Evolutionary conservation across 1,140 invertebrate genomes (phyloP).

Genomic region (Drosophila sechellia): DNA sequence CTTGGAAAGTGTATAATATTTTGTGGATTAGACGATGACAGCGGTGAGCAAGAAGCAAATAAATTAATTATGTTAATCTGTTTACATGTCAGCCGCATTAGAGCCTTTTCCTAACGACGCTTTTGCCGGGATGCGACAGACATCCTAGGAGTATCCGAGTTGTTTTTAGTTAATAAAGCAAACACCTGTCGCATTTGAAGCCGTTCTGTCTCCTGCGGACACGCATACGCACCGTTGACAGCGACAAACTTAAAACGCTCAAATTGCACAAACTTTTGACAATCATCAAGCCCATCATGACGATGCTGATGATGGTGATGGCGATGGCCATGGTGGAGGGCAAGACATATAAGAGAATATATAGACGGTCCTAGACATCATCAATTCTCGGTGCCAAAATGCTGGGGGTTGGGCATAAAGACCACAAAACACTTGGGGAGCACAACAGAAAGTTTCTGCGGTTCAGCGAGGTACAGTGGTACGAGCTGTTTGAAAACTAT

Average conservation of each 20-base stretch:
- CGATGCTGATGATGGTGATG: conserved; percentile 28
- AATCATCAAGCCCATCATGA: conserved; percentile 44
- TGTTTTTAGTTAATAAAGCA: conserved; percentile 67
- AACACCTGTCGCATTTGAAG: conserved; percentile 72
- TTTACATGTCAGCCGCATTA: conserved; percentile 68
- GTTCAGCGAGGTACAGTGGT: conserved; percentile 48
- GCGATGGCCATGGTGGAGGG: conserved; percentile 5
- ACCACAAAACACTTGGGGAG: conserved; percentile 72
- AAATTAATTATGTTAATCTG: conserved; percentile 83
- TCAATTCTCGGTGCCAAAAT: conserved; percentile 50
- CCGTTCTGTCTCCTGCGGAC: conserved; percentile 12
- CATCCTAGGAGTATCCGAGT: not conserved
- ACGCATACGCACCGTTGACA: conserved; percentile 55
- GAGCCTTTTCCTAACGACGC: conserved; percentile 1
- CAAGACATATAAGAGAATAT: not conserved
- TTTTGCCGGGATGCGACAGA: not conserved
- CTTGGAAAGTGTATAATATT: not conserved
- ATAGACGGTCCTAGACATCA: conserved; percentile 58
- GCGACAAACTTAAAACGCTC: conserved; percentile 45
- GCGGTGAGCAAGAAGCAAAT: conserved; percentile 47
- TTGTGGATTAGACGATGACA: conserved; percentile 56
- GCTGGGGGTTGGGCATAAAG: conserved; percentile 1
- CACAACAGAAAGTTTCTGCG: conserved; percentile 60
- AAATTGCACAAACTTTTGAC: conserved; percentile 52
- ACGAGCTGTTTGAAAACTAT: no score